These are phyloP conservation scores for Leucoptera coffeella DNA, from an alignment of 2,888 invertebrate species.

Conservation along the genomic window DNA sequence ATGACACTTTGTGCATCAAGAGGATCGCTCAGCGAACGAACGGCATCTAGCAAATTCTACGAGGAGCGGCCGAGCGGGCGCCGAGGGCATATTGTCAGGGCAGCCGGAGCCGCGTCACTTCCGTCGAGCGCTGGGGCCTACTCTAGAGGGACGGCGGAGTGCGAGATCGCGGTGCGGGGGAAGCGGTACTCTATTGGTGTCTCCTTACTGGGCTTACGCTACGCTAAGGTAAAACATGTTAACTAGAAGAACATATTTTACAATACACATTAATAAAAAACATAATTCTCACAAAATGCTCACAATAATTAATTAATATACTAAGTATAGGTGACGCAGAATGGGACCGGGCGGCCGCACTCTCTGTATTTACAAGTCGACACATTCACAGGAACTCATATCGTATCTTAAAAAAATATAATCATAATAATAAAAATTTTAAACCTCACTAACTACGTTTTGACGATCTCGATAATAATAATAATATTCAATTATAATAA, in stretches of 20 bases:
- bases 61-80: too few relatives aligned
- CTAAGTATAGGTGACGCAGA: too few relatives aligned
- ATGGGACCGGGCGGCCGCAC: too few relatives aligned
- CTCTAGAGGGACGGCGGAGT: too few relatives aligned
- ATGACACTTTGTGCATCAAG: conserved; percentile 45
- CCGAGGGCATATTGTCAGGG: too few relatives aligned
- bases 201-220: conserved; percentile 49
- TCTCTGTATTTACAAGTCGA: too few relatives aligned
- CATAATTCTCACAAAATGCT: conserved; percentile 51
- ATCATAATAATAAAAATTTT: conserved; percentile 51
- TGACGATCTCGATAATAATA: conserved; percentile 48
- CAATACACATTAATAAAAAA: conserved; percentile 31
- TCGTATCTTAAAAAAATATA: conserved; percentile 47
- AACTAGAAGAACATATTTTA: conserved; percentile 41
- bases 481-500: too few relatives aligned
- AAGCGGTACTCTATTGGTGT: conserved; percentile 56
- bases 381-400: conserved; percentile 54
- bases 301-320: too few relatives aligned
- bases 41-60: conserved; percentile 51
- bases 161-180: conserved; percentile 12
- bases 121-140: too few relatives aligned
- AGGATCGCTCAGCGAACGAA: conserved; percentile 34
- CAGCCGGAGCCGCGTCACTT: too few relatives aligned
- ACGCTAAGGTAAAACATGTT: conserved; percentile 50
- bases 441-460: conserved; percentile 51